These are phyloP conservation scores for Pyrrhia umbra DNA, from an alignment of 2,888 invertebrate species.

Conservation along the genomic window DNA sequence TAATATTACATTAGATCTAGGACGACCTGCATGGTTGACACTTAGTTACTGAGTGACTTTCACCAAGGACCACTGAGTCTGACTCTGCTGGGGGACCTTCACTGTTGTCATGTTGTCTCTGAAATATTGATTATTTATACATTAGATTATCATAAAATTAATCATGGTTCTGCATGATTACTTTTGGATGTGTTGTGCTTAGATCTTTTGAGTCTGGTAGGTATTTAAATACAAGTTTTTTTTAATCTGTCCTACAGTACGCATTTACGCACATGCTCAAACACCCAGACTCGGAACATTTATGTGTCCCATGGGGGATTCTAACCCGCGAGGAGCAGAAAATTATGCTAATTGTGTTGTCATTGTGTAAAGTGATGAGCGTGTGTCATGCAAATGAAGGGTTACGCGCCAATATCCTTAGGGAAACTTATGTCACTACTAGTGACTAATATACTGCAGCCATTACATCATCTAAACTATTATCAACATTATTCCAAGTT, in stretches of 20 bases:
- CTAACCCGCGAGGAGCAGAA: not conserved
- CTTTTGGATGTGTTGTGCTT: no score
- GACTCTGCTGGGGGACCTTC: constrained; percentile 91
- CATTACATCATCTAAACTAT: not conserved
- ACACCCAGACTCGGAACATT: no score
- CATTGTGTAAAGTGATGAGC: not conserved
- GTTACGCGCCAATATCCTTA: not conserved
- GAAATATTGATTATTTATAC: no score
- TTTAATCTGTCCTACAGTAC: no score
- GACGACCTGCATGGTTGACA: constrained; percentile 92
- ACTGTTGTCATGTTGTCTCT: constrained; percentile 94
- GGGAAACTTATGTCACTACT: not conserved
- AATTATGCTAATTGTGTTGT: not conserved
- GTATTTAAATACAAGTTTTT: no score
- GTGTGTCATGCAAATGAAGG: not conserved
- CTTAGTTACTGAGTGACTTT: constrained; percentile 91
- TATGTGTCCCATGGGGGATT: no score
- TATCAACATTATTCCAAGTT: no score
- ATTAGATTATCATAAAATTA: no score
- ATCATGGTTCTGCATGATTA: no score
- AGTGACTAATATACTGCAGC: not conserved
- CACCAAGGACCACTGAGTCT: constrained; percentile 92
- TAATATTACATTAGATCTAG: constrained; percentile 62
- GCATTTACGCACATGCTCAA: no score
- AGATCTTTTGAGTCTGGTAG: no score